These are phyloP conservation scores for Rhyzopertha dominica DNA, from an alignment of 1,140 invertebrate species.

Conservation along the genomic window DNA sequence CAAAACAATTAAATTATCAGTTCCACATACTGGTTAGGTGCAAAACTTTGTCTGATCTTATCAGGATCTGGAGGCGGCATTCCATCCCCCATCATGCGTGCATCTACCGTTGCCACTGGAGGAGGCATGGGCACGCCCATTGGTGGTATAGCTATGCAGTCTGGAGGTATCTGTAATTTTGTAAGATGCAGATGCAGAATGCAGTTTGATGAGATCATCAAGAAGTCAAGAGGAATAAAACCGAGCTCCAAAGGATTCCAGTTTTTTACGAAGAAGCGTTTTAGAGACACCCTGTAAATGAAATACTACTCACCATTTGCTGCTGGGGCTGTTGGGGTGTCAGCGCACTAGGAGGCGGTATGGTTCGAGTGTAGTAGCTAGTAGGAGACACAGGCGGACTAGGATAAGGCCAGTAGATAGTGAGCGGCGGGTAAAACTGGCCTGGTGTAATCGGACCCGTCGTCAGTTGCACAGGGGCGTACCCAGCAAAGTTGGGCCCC, in stretches of 20 bases:
- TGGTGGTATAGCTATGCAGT: constrained; percentile 37
- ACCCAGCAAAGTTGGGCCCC: constrained; percentile 47
- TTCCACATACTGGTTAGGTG: constrained; percentile 38
- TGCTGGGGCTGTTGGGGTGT: constrained; percentile 34
- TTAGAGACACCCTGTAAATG: not conserved
- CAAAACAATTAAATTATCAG: constrained; percentile 43
- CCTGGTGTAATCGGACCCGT: constrained; percentile 45
- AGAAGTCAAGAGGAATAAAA: not conserved
- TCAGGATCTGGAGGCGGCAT: constrained; percentile 34
- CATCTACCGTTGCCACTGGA: constrained; percentile 39
- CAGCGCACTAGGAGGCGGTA: constrained; percentile 43
- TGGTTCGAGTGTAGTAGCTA: constrained; percentile 66
- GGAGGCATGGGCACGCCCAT: constrained; percentile 32
- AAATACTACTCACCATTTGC: constrained; percentile 30
- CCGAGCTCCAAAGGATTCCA: not conserved
- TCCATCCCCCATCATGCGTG: constrained; percentile 32
- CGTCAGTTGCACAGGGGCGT: constrained; percentile 43
- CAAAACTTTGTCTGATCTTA: constrained; percentile 32
- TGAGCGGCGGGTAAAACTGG: constrained; percentile 51
- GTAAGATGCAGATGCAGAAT: not conserved
- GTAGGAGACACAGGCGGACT: constrained; percentile 88
- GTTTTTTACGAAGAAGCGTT: not conserved
- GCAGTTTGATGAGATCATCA: not conserved
- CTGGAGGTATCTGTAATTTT: constrained; percentile 37
- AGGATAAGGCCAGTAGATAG: constrained; percentile 87